Base-by-base conservation (phyloP, 2,888 invertebrate genomes). In the Chromoteleia sp. region DNA sequence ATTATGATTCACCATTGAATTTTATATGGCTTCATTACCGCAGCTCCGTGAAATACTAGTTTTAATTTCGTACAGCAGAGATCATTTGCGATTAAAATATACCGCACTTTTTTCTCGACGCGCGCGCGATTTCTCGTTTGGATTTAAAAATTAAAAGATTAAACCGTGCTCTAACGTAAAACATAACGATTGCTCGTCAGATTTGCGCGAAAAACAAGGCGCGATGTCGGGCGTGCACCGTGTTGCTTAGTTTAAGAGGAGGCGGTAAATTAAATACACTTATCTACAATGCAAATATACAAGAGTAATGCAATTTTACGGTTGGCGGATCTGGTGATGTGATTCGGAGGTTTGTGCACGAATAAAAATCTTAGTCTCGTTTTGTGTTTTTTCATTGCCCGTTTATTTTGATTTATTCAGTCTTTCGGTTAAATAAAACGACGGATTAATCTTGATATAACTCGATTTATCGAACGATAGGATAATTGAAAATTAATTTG, bases 11-110 rank as follows among this genome's bases (percentile, higher is more conserved):
- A 25, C 25, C 14, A 12, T 21, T 2, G 3, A 1, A n/a, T 12
- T 39, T 39, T 29, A 17, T n/a, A 36, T 43, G 43, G 14, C 25
- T 50, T 65, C 21, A 65, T 63, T 63, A 33, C 4, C 29, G 4
- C 36, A 7, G 50, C 21, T 15, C 19, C 43, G 21, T 41, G 43
- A 68, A 54, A 21, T 52, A 36, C 7, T 39, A 25, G 5, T 68
- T 68, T 68, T 68, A 41, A 68, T 68, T 54, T 54, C 12, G 30
- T 36, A 15, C 30, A 1, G 19, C 36, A 8, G 21, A 45, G n/a
- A 12, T 58, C 58, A 48, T 70, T 70, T 70, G 48, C 58, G 21
- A 58, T 70, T 70, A 48, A 70, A 70, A 48, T 70, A 39, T 19
- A 21, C 25, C 56, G 36, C 36, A n/a, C 10, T 5, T 36, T 65